These are phyloP conservation scores for Metridium senile DNA, from an alignment of 92 coral and sea anemone species.

Conservation along the genomic window DNA sequence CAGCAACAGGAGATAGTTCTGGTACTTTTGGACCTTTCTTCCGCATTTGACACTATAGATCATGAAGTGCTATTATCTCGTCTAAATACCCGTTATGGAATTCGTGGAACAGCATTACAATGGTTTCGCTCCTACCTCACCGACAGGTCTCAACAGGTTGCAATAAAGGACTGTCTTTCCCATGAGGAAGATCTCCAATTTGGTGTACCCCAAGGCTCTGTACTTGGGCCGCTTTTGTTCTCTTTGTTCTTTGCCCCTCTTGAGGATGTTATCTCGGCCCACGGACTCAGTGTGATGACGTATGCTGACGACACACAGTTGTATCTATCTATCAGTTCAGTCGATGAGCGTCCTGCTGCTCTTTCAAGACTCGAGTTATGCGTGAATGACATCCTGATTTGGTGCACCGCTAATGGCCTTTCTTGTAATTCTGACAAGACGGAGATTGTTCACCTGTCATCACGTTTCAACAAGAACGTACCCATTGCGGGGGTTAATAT, in stretches of 20 bases:
- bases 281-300: conserved; percentile 33
- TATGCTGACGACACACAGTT: conserved; percentile 50
- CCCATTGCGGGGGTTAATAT: no score
- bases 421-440: no score
- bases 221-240: conserved; percentile 46
- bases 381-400: no score
- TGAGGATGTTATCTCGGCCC: conserved; percentile 35
- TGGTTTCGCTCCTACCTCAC: conserved; percentile 38
- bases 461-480: not conserved
- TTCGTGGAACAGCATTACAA: conserved; percentile 23
- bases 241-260: conserved; percentile 22
- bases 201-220: conserved; percentile 45
- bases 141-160: conserved; percentile 18
- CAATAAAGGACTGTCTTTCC: conserved; percentile 26
- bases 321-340: no score
- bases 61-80: conserved; percentile 27
- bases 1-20: conserved; percentile 11
- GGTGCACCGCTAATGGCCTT: no score
- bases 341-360: no score
- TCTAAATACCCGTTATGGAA: conserved; percentile 26
- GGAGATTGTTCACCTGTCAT: not conserved
- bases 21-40: conserved; percentile 38
- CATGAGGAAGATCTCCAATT: conserved; percentile 11
- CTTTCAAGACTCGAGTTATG: no score
- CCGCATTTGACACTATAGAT: conserved; percentile 44